Evolutionary conservation across 2,797 vertebrate genomes (phyloP).

Genomic region (Melopsittacus undulatus): DNA sequence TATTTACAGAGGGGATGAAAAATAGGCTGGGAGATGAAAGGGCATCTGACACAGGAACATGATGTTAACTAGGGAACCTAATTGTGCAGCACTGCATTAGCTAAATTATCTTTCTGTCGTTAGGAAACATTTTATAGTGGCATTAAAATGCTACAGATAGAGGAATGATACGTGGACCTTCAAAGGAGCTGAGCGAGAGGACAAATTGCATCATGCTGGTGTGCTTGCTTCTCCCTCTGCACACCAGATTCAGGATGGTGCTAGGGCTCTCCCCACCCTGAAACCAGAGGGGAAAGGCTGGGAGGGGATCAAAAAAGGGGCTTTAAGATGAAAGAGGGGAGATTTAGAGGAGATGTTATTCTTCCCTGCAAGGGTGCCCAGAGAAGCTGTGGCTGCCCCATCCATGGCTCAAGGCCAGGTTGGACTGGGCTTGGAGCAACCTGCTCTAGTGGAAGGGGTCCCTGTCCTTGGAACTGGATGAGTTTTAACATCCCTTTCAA

Average conservation of each 20-base stretch:
- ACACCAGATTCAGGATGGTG: neutral
- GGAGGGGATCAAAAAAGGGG: neutral
- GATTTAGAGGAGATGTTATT: neutral
- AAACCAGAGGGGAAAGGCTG: neutral
- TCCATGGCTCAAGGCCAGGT: neutral
- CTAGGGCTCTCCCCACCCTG: neutral
- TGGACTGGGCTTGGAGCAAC: neutral
- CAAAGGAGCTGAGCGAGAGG: neutral
- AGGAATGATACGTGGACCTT: neutral
- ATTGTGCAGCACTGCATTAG: constrained; percentile 60
- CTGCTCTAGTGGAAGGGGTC: neutral
- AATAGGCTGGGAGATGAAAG: constrained; percentile 55
- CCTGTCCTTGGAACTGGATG: neutral
- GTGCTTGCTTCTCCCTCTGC: neutral
- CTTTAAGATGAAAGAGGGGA: neutral
- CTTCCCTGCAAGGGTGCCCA: neutral
- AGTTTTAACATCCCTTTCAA: neutral
- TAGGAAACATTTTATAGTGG: constrained; percentile 58
- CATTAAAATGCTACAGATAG: constrained; percentile 43
- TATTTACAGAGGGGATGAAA: constrained; percentile 74
- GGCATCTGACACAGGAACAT: constrained; percentile 50
- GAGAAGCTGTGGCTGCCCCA: neutral
- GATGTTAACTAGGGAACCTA: constrained; percentile 64
- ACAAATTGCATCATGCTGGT: neutral
- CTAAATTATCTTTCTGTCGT: constrained; percentile 57